Evolutionary conservation across 2,888 invertebrate species (phyloP).

Genomic region (Polydrusus pterygomalis): DNA sequence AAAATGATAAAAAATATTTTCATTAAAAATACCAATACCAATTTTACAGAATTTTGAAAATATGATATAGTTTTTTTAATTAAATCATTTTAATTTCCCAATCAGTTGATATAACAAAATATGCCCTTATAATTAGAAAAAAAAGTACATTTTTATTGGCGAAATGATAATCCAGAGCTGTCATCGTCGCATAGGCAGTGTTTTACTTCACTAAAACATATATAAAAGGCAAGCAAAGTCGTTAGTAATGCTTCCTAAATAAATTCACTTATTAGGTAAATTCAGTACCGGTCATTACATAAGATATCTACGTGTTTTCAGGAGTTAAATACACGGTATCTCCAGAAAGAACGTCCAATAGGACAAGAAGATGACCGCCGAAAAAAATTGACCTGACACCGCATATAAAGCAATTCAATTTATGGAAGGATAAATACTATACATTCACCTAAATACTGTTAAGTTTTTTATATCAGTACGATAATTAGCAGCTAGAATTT

Average conservation of each 20-base stretch:
- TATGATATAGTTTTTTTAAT: too few relatives aligned
- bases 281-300: conserved; percentile 33
- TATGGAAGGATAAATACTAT: too few relatives aligned
- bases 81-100: too few relatives aligned
- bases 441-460: too few relatives aligned
- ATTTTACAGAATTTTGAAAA: too few relatives aligned
- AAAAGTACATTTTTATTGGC: background rate
- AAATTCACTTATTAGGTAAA: conserved; percentile 42
- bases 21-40: too few relatives aligned
- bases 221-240: conserved; percentile 25
- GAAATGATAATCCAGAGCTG: background rate
- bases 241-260: conserved; percentile 48
- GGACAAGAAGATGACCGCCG: conserved; percentile 12
- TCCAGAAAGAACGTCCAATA: conserved; percentile 9
- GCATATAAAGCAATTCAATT: too few relatives aligned
- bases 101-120: background rate
- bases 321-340: conserved; percentile 28
- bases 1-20: too few relatives aligned
- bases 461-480: too few relatives aligned
- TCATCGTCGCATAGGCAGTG: conserved; percentile 20
- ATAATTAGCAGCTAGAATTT: too few relatives aligned
- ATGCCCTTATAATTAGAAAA: background rate
- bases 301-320: conserved; percentile 38
- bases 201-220: conserved; percentile 34
- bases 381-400: conserved; percentile 36